These are phyloP conservation scores for Enteromius trimaculatus DNA, from an alignment of 2,797 vertebrate genomes.

Conservation along the genomic window DNA sequence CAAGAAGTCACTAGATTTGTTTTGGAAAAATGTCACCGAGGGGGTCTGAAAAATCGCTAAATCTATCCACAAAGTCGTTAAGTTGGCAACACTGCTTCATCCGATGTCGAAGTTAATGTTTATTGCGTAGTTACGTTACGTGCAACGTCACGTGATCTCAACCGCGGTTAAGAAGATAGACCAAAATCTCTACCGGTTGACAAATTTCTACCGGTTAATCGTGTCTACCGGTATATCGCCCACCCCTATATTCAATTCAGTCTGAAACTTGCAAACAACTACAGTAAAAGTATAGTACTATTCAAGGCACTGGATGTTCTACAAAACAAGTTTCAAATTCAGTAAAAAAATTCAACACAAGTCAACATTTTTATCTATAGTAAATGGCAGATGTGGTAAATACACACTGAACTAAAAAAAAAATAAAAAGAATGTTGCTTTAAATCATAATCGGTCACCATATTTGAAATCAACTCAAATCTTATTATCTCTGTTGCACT, in stretches of 20 bases:
- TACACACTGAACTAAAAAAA: background rate
- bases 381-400: background rate
- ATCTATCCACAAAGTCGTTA: too few relatives aligned
- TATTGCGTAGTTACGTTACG: too few relatives aligned
- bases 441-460: background rate
- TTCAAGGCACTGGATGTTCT: background rate
- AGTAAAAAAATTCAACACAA: background rate
- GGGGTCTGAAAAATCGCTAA: too few relatives aligned
- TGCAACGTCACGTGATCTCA: too few relatives aligned
- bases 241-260: background rate
- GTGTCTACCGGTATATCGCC: too few relatives aligned
- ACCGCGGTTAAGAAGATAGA: too few relatives aligned
- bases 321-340: background rate
- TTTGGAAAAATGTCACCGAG: too few relatives aligned
- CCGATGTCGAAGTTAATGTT: too few relatives aligned
- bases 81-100: too few relatives aligned
- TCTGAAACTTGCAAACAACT: background rate
- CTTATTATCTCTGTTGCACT: background rate
- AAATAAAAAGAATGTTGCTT: background rate
- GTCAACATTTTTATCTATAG: background rate
- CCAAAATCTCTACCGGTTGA: too few relatives aligned
- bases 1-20: too few relatives aligned
- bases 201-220: too few relatives aligned
- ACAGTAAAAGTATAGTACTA: background rate
- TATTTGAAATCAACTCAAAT: background rate